phyloP scores from a whole-genome alignment of 2,888 invertebrate genomes.

The Cryptophagus acutangulus region DNA sequence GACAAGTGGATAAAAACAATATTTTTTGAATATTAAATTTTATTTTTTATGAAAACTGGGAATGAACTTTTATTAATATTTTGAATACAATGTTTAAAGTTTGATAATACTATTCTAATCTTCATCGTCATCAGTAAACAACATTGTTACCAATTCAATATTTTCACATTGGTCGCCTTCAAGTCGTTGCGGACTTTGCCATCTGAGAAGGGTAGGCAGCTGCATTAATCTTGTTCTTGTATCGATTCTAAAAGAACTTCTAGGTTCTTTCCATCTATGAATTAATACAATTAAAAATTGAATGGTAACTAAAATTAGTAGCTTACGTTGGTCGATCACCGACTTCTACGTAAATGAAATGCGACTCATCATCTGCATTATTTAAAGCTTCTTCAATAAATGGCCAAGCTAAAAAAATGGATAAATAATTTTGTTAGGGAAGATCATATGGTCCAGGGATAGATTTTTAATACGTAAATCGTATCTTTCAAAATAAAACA shows the following conservation, averaged over 20 bases:
- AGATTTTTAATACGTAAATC: background rate
- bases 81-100: too few species aligned
- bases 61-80: too few species aligned
- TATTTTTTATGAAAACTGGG: too few species aligned
- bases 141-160: constrained; percentile 69
- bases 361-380: constrained; percentile 56
- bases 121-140: constrained; percentile 67
- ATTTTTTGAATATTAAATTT: too few species aligned
- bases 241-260: constrained; percentile 78
- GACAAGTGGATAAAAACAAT: too few species aligned
- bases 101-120: too few species aligned
- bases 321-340: constrained; percentile 72
- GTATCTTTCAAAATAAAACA: constrained; percentile 6
- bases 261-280: constrained; percentile 77
- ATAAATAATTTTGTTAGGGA: background rate
- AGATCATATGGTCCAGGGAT: too few species aligned
- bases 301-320: too few species aligned
- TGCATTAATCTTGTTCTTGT: constrained; percentile 65
- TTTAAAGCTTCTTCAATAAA: constrained; percentile 64
- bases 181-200: constrained; percentile 72
- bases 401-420: constrained; percentile 63
- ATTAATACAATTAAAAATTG: too few species aligned
- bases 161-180: constrained; percentile 75
- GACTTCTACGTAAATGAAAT: constrained; percentile 73
- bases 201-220: constrained; percentile 75